Evolutionary conservation across 2,888 invertebrate genomes (phyloP), one percentile per base, ranked within the genome.

Genomic region (Tuberolachnus salignus): DNA sequence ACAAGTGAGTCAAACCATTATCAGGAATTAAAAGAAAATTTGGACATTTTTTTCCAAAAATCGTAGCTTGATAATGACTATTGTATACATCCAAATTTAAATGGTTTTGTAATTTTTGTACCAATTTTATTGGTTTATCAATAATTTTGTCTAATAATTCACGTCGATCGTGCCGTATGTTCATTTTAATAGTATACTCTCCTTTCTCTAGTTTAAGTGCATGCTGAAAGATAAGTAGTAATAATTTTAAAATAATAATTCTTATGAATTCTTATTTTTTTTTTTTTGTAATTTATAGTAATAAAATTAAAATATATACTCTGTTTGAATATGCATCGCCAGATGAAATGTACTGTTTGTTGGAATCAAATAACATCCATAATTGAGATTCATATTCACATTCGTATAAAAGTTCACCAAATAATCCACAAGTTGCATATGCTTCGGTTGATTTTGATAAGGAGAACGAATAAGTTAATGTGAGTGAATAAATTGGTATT

Each of bases 301-400:
- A 34, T 34, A 34, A 34, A 34, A 51, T 51, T 8, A 63, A 73
- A 57, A 42, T n/a, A 6, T 83, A 86, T 86, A 92, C 93, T 87
- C 92, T 92, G 26, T 89, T 89, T 0, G 96, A 94, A 86, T 94
- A 96, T 2, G 97, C 95, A 86, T 97, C 97, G 0, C 97, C 97
- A 81, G 92, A 90, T 71, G 90, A 90, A 83, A 97, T 86, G 80
- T 93, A 89, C 84, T 94, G 93, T 86, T 98, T 98, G 86, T 94
- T 94, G 80, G 88, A 87, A 86, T 97, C 96, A 87, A 93, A 98
- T 81, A 98, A 84, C 93, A 97, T 94, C 97, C 98, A 98, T 86
- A 98, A 88, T 86, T 98, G 97, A 10, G 95, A 93, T 87, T 98
- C 98, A 85, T 92, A 96, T 86, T 97, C 97, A 0, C 93, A 94